A percentile compares a stretch with the other conserved stretches of the same genome.
phyloP scores from a whole-genome alignment of 2,797 vertebrate species.

The Amblyraja radiata region DNA sequence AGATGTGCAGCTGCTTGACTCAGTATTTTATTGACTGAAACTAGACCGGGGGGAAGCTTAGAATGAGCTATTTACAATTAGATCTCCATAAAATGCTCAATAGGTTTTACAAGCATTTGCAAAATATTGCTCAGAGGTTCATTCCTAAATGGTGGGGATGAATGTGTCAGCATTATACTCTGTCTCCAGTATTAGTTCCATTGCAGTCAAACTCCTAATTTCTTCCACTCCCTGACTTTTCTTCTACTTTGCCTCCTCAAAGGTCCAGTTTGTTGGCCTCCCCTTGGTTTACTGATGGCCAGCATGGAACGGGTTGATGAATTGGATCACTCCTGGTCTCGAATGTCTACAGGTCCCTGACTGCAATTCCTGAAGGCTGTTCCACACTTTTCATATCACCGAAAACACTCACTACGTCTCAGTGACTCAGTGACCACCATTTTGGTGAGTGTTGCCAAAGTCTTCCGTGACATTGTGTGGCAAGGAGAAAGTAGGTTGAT shows the following conservation, averaged over 20 bases:
- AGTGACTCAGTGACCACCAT: not conserved
- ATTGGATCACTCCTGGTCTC: not conserved
- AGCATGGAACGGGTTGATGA: not conserved
- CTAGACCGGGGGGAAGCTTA: too few species aligned
- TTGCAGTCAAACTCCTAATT: not conserved
- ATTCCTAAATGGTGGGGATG: too few species aligned
- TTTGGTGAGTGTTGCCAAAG: not conserved
- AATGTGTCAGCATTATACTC: too few species aligned
- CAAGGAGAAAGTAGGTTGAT: not conserved
- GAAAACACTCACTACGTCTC: not conserved
- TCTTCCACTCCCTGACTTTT: not conserved
- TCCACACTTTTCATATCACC: not conserved
- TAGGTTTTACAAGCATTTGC: not conserved
- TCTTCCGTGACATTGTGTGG: not conserved
- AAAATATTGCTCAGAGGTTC: not conserved
- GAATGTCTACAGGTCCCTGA: not conserved
- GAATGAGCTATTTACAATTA: not conserved
- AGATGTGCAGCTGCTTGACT: too few species aligned
- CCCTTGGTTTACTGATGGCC: not conserved
- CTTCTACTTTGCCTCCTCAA: not conserved
- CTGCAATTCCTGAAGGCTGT: not conserved
- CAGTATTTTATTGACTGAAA: too few species aligned
- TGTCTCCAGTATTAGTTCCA: too few species aligned
- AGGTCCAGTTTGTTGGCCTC: not conserved
- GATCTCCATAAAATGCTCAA: not conserved